These are phyloP conservation scores for Nasonovia ribisnigri DNA, from an alignment of 2,888 invertebrate genomes.

Conservation along the genomic window DNA sequence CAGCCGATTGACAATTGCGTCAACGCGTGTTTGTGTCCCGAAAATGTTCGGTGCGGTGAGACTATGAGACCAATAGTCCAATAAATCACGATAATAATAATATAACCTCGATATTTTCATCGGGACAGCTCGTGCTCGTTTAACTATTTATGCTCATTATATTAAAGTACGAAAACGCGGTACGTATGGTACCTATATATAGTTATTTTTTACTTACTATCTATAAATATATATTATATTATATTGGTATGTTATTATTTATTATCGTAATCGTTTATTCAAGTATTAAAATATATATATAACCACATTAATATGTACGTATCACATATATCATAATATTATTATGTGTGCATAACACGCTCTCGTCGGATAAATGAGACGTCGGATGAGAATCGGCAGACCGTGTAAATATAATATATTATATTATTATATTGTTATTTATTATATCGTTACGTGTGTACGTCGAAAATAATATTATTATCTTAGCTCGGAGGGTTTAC, in stretches of 20 bases:
- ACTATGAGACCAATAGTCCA: neutral
- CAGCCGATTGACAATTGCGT: neutral
- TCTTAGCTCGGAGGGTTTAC: conserved; percentile 10
- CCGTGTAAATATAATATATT: neutral
- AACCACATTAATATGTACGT: neutral
- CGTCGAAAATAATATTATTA: neutral
- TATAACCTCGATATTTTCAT: neutral
- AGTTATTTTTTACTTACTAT: neutral
- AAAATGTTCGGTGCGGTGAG: neutral
- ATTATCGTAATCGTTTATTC: neutral
- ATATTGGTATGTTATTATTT: neutral
- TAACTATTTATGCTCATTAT: neutral
- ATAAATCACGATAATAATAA: conserved; percentile 15
- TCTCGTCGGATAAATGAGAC: neutral
- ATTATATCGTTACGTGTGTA: neutral
- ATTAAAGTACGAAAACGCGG: neutral
- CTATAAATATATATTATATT: neutral
- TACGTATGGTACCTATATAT: neutral
- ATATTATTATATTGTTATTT: neutral
- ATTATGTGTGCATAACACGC: neutral
- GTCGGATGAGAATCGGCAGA: neutral
- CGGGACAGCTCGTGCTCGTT: neutral
- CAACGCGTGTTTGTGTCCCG: neutral
- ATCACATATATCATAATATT: neutral
- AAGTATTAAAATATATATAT: neutral